Evolutionary conservation across 2,888 invertebrate species (phyloP).

Genomic region (Epinotia bilunana): DNA sequence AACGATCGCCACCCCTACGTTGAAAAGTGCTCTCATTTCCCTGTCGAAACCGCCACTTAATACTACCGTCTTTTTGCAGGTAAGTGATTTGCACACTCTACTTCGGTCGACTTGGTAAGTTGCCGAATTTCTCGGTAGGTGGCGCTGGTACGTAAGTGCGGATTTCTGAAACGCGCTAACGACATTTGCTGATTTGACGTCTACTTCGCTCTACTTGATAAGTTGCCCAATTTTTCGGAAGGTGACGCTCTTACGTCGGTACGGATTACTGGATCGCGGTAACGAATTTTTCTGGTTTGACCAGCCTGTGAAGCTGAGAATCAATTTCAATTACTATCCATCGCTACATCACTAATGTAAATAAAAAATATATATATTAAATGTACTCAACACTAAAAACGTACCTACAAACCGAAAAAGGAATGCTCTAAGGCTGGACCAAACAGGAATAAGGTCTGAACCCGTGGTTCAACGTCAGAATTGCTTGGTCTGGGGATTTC

Average conservation of each 20-base stretch:
- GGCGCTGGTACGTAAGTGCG: neutral
- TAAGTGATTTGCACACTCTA: constrained; percentile 47
- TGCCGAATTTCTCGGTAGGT: neutral
- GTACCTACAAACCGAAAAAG: too few species aligned
- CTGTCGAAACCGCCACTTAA: constrained; percentile 45
- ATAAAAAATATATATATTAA: too few species aligned
- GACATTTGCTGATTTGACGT: neutral
- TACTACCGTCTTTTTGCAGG: constrained; percentile 49
- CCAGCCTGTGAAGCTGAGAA: too few species aligned
- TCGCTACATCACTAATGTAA: too few species aligned
- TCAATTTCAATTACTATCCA: too few species aligned
- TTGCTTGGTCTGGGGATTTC: too few species aligned
- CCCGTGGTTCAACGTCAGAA: too few species aligned
- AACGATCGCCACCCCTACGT: constrained; percentile 29
- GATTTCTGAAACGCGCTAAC: neutral
- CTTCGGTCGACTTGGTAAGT: constrained; percentile 20
- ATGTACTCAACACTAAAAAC: too few species aligned
- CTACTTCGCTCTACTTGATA: neutral
- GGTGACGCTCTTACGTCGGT: neutral
- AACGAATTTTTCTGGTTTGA: neutral
- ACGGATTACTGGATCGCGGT: neutral
- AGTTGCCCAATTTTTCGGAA: neutral
- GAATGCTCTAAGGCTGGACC: too few species aligned
- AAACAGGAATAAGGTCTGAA: too few species aligned
- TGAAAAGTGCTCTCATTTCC: constrained; percentile 43